Conservation (phyloP, 2,797 vertebrate genomes). For the Gallirallus australis region DNA sequence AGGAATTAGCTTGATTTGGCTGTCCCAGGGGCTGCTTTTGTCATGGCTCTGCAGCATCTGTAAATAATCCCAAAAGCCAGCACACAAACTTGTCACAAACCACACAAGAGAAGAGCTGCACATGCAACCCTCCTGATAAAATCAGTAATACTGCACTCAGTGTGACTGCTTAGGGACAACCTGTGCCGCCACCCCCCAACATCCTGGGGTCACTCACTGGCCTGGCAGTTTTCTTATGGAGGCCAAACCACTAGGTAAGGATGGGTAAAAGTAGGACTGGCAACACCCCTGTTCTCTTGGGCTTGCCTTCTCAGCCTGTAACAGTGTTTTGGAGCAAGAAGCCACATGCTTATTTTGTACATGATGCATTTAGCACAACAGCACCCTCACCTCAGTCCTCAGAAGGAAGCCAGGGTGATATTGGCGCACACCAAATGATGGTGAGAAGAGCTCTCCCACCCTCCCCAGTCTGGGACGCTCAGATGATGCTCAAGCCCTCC, state of each 20-base stretch:
- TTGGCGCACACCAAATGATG: rapidly evolving
- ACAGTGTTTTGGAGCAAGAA: not conserved
- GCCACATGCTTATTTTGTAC: rapidly evolving
- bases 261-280: not conserved
- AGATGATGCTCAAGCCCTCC: not conserved
- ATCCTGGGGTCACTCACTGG: not conserved
- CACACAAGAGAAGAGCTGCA: not conserved
- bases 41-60: not conserved
- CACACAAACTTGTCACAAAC: not conserved
- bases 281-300: not conserved
- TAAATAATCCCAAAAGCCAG: not conserved
- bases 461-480: not conserved
- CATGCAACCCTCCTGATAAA: not conserved
- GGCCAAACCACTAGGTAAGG: not conserved
- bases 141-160: not conserved
- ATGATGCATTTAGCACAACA: not conserved
- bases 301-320: not conserved
- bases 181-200: rapidly evolving
- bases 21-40: not conserved
- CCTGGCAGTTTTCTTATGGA: not conserved
- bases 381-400: not conserved
- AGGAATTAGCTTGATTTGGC: not conserved
- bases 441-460: not conserved
- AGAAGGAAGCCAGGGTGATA: not conserved
- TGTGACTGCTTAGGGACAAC: not conserved